These are phyloP conservation scores for Coecobrya sp. DNA, from an alignment of 2,888 invertebrate genomes.

Conservation along the genomic window DNA sequence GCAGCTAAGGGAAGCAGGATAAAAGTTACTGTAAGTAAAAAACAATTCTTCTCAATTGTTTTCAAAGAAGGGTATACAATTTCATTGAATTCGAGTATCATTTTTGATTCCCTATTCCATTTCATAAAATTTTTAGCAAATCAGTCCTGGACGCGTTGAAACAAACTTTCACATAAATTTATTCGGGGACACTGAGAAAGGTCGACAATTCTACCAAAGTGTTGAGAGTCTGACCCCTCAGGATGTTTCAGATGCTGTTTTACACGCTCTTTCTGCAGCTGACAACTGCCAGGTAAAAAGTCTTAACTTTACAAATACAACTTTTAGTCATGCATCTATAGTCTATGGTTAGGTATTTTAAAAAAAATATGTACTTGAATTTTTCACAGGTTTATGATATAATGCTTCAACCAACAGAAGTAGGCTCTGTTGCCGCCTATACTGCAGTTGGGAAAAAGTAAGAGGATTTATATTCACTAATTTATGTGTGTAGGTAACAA, in stretches of 20 bases:
- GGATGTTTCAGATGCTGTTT: conserved; percentile 90
- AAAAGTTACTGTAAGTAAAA: conserved; percentile 87
- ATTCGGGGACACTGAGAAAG: conserved; percentile 86
- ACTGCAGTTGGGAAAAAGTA: conserved; percentile 25
- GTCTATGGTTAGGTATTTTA: background rate
- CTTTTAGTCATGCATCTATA: background rate
- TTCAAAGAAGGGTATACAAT: no score
- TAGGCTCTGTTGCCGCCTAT: conserved; percentile 52
- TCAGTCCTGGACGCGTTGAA: conserved; percentile 85
- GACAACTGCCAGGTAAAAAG: conserved; percentile 89
- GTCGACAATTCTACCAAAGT: conserved; percentile 87
- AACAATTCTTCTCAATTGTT: no score
- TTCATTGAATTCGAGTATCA: no score
- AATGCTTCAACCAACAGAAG: conserved; percentile 63
- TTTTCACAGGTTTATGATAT: conserved; percentile 72
- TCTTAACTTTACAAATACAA: background rate
- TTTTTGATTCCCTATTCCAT: background rate
- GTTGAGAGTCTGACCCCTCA: conserved; percentile 89
- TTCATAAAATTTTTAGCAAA: conserved; percentile 78
- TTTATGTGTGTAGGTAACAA: no score
- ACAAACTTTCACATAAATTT: conserved; percentile 83
- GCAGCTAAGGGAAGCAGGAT: conserved; percentile 88
- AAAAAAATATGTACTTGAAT: background rate
- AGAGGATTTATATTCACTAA: background rate
- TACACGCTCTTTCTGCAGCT: conserved; percentile 90